These are phyloP conservation scores for Eubasilissa splendida DNA, from an alignment of 2,888 invertebrate genomes.

Conservation along the genomic window DNA sequence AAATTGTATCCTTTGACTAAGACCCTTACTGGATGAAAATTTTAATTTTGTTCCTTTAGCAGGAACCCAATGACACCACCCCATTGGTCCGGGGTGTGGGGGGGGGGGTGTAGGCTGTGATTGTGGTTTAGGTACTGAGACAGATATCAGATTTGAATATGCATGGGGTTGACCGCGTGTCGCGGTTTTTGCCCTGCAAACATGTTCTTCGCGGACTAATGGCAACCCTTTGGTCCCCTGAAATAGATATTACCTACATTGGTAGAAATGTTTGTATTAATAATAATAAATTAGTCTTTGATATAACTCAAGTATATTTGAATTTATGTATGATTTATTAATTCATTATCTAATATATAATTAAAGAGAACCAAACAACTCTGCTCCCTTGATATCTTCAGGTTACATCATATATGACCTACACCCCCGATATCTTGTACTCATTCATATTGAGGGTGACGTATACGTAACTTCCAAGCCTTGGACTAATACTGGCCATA, in stretches of 20 bases:
- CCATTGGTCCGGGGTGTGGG: background rate
- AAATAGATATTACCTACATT: background rate
- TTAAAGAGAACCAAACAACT: no score
- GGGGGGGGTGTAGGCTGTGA: background rate
- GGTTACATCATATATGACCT: no score
- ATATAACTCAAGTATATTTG: no score
- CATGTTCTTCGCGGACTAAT: constrained; percentile 23
- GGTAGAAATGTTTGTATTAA: background rate
- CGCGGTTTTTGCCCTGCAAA: constrained; percentile 37
- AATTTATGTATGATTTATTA: no score
- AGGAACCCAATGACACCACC: background rate
- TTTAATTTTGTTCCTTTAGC: background rate
- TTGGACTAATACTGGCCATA: no score
- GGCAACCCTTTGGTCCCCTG: background rate
- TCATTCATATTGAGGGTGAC: no score
- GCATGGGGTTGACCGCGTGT: constrained; percentile 54
- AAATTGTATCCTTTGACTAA: no score
- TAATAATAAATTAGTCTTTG: background rate
- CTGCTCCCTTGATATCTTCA: no score
- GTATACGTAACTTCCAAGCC: no score
- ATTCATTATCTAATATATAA: no score
- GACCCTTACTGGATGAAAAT: no score
- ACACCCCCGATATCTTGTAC: no score
- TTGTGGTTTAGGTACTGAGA: background rate
- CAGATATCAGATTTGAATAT: constrained; percentile 50